Evolutionary conservation across 2,888 invertebrate species (phyloP).

Genomic region (Siphlonurus alternatus): DNA sequence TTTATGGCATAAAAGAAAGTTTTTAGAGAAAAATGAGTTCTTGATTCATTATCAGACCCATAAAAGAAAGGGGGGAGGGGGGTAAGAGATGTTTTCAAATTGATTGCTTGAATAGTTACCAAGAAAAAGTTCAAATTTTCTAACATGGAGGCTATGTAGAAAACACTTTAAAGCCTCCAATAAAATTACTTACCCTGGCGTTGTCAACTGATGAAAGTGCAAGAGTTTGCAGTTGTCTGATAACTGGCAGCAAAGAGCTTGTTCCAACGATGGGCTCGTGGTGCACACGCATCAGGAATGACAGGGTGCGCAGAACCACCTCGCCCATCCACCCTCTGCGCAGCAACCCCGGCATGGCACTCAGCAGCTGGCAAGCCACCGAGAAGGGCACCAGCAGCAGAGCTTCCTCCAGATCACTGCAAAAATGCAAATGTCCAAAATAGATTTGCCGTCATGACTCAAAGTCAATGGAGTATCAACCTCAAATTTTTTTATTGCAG

Average conservation of each 20-base stretch:
- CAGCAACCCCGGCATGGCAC: conserved; percentile 49
- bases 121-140: too few species aligned
- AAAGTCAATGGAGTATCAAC: too few species aligned
- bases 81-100: too few species aligned
- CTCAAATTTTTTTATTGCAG: too few species aligned
- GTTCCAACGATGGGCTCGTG: conserved; percentile 63
- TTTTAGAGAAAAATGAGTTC: too few species aligned
- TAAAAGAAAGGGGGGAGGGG: too few species aligned
- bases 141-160: too few species aligned
- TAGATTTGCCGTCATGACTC: neutral
- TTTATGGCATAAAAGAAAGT: too few species aligned
- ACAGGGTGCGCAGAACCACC: conserved; percentile 52
- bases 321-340: conserved; percentile 50
- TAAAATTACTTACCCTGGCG: conserved; percentile 36
- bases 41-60: too few species aligned
- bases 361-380: conserved; percentile 59
- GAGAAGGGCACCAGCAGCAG: conserved; percentile 71
- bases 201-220: conserved; percentile 38
- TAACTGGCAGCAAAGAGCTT: conserved; percentile 43
- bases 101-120: too few species aligned
- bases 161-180: too few species aligned
- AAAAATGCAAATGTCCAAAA: conserved; percentile 19
- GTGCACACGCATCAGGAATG: conserved; percentile 61
- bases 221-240: conserved; percentile 44
- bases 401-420: conserved; percentile 80